Conservation (phyloP, 2,888 invertebrate genomes). For the Drosophila imparisetae region DNA sequence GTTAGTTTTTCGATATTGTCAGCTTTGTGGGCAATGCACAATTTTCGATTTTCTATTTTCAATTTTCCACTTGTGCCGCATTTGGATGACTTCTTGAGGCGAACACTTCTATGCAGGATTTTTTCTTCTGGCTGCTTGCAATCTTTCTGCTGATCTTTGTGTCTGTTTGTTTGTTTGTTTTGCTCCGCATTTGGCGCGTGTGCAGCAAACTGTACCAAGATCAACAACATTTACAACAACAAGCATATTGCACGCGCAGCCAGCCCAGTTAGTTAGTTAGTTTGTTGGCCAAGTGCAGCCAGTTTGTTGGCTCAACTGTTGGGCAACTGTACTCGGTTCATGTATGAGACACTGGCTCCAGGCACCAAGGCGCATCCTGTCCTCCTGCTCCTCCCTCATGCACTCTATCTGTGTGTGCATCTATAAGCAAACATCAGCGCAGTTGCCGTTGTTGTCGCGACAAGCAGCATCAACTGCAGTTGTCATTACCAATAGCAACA, state of each 20-base stretch:
- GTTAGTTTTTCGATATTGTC: neutral
- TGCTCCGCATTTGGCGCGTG: conserved; percentile 69
- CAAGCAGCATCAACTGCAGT: conserved; percentile 54
- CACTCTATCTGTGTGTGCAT: neutral
- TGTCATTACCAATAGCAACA: conserved; percentile 50
- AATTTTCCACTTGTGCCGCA: neutral
- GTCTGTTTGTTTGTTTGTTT: conserved; percentile 33
- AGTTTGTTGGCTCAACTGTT: conserved; percentile 30
- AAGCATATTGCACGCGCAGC: conserved; percentile 34
- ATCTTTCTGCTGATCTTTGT: conserved; percentile 9
- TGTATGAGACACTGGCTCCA: neutral
- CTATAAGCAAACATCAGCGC: conserved; percentile 22
- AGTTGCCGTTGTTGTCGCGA: conserved; percentile 40
- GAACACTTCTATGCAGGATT: conserved; percentile 3
- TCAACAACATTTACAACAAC: conserved; percentile 35
- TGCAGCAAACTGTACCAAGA: conserved; percentile 70
- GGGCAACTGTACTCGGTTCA: conserved; percentile 45
- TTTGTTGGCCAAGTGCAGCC: conserved; percentile 16
- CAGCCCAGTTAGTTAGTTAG: conserved; percentile 24
- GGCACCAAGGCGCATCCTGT: conserved; percentile 31
- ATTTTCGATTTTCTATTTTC: neutral
- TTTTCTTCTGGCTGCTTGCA: conserved; percentile 29
- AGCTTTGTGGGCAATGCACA: neutral
- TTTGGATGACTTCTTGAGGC: neutral
- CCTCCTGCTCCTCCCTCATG: neutral